A percentile compares a stretch with the other conserved stretches of the same genome.
These are phyloP conservation scores for Eristalis pertinax DNA, from an alignment of 2,888 invertebrate species.

Conservation along the genomic window DNA sequence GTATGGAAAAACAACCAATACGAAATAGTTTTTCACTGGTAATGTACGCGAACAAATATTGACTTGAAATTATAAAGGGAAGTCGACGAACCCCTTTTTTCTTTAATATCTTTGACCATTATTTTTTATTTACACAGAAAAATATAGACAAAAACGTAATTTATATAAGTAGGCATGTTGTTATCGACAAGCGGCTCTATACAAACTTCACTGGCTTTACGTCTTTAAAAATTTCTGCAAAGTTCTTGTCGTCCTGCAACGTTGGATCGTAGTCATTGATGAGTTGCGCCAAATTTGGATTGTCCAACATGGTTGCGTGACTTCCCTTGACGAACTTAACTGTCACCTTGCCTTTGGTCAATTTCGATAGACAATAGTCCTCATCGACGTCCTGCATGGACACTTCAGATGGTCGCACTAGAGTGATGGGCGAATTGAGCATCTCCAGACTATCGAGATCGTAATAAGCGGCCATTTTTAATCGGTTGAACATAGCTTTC, in stretches of 20 bases:
- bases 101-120: conserved; percentile 12
- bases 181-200: conserved; percentile 1
- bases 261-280: conserved; percentile 83
- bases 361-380: conserved; percentile 86
- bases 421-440: conserved; percentile 83
- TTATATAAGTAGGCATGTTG: conserved; percentile 22
- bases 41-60: too few relatives aligned
- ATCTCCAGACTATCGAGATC: conserved; percentile 80
- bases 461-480: conserved; percentile 83
- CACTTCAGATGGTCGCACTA: conserved; percentile 86
- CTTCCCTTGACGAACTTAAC: conserved; percentile 88
- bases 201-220: conserved; percentile 73
- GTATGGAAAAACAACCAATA: too few relatives aligned
- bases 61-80: too few relatives aligned
- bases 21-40: too few relatives aligned
- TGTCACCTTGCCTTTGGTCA: conserved; percentile 83
- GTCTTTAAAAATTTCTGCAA: conserved; percentile 77
- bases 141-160: conserved; percentile 32
- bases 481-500: conserved; percentile 82
- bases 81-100: background rate
- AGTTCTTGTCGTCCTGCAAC: conserved; percentile 77
- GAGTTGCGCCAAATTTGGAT: conserved; percentile 84
- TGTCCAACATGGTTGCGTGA: conserved; percentile 87
- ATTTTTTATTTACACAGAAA: conserved; percentile 44
- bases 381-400: conserved; percentile 83